A percentile compares a stretch with the other conserved stretches of the same genome.
Conservation (phyloP, 2,113 vertebrate species). For the Fulica atra region DNA sequence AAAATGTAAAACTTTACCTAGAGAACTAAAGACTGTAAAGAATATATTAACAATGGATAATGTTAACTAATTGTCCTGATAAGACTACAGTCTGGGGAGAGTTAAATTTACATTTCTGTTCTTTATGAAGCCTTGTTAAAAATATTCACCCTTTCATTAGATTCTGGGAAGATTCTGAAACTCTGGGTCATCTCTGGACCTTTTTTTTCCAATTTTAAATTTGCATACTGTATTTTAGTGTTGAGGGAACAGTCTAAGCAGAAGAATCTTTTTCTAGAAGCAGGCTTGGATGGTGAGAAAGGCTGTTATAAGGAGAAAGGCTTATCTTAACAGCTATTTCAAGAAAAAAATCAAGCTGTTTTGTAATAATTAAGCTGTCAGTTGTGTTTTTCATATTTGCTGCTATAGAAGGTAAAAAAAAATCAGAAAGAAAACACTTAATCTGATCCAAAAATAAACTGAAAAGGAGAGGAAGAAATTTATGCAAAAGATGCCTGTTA, state of each 20-base stretch:
- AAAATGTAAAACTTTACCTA: neutral
- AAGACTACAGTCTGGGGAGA: neutral
- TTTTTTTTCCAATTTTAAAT: neutral
- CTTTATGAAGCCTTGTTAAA: neutral
- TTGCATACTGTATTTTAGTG: neutral
- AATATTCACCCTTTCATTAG: neutral
- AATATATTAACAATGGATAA: neutral
- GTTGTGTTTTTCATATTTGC: neutral
- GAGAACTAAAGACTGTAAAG: neutral
- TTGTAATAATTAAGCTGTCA: neutral
- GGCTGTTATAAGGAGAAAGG: neutral
- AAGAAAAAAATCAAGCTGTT: conserved; percentile 1
- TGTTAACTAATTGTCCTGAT: neutral
- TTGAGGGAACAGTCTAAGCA: neutral
- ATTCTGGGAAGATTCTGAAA: neutral
- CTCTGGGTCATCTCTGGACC: neutral
- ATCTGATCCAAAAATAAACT: neutral
- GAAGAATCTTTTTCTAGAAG: neutral
- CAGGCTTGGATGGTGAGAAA: neutral
- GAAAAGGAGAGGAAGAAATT: neutral
- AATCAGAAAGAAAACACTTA: neutral
- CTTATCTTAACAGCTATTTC: neutral
- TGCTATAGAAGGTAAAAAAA: neutral
- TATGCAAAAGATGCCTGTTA: neutral
- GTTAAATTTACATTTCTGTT: neutral